These are phyloP conservation scores for Gasteruption jaculator DNA, from an alignment of 2,888 invertebrate species.

Conservation along the genomic window DNA sequence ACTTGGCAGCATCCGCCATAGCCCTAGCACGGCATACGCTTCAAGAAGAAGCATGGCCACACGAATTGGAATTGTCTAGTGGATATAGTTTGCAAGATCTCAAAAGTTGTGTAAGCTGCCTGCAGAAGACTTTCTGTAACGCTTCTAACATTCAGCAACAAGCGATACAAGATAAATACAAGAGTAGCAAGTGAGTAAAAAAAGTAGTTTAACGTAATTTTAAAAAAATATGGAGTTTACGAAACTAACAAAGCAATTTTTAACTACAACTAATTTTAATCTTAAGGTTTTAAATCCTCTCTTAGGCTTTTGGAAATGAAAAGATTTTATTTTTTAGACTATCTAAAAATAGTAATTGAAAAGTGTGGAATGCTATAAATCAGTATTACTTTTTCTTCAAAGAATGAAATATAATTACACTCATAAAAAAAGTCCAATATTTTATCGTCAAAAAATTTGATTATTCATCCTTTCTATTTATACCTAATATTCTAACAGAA, in stretches of 20 bases:
- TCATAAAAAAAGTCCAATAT: background rate
- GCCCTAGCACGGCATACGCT: constrained; percentile 76
- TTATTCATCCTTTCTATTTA: too few relatives aligned
- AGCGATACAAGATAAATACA: constrained; percentile 88
- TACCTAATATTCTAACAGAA: too few relatives aligned
- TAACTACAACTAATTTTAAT: too few relatives aligned
- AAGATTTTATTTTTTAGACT: too few relatives aligned
- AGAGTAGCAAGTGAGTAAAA: constrained; percentile 61
- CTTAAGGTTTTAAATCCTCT: too few relatives aligned
- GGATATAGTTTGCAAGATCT: constrained; percentile 68
- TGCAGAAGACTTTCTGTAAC: constrained; percentile 67
- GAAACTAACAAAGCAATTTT: too few relatives aligned
- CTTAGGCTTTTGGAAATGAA: too few relatives aligned
- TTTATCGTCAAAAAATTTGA: background rate
- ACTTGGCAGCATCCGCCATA: constrained; percentile 75
- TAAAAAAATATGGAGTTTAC: too few relatives aligned
- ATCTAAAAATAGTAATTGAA: too few relatives aligned
- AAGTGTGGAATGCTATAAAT: too few relatives aligned
- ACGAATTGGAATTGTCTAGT: constrained; percentile 61
- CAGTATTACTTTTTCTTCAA: too few relatives aligned
- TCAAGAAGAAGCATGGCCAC: constrained; percentile 64
- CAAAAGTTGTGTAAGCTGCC: constrained; percentile 62
- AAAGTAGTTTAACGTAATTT: background rate
- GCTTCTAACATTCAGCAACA: constrained; percentile 69
- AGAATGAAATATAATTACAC: background rate